Base-by-base conservation (phyloP, 2,797 vertebrate species). In the Peromyscus nudipes region DNA sequence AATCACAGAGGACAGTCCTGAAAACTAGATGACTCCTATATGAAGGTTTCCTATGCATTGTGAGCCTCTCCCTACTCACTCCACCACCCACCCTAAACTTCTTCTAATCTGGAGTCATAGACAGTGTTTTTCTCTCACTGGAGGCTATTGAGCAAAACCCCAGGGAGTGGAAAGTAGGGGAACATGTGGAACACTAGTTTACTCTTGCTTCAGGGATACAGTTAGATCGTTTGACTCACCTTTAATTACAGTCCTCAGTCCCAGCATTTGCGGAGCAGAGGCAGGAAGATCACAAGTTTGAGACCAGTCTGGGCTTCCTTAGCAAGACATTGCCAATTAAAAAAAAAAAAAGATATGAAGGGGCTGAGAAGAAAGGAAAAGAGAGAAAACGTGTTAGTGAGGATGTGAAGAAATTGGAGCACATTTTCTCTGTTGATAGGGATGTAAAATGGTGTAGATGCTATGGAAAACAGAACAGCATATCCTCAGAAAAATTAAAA, bases 401-500 rank as follows among this genome's bases (percentile, higher is more conserved):
- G 34, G 31, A 65, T 34, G 40, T 85, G 57, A 93, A 93, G 86
- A 91, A 75, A 94, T 0, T 34, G 49, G 57, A 94, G 25, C 1
- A 62, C 27, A 89, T 88, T 79, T 91, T 55, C 76, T 87, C 60
- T 65, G 85, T 87, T 94, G n/a, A n/a, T 81, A 25, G 5, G 2
- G 62, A 77, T 81, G 13, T 77, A 80, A 96, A 83, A 67, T 83
- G 40, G 69, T 87, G 46, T 29, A n/a, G 43, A 55, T 37, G 1
- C 60, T 57, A 25, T 23, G 21, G 91, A 84, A 90, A 94, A 85
- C 25, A 93, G 37, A 27, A 31, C 29, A 79, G 52, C 52, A 55
- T 23, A 25, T 92, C 82, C 40, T 91, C 82, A 82, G 60, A 84
- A 90, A 96, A 67, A 55, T 21, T 64, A 52, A 92, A 82, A 96